Percentiles rank a stretch among this genome's conserved stretches.
These are phyloP conservation scores for Drosophila antonietae DNA, from an alignment of 2,888 invertebrate genomes.

Conservation along the genomic window DNA sequence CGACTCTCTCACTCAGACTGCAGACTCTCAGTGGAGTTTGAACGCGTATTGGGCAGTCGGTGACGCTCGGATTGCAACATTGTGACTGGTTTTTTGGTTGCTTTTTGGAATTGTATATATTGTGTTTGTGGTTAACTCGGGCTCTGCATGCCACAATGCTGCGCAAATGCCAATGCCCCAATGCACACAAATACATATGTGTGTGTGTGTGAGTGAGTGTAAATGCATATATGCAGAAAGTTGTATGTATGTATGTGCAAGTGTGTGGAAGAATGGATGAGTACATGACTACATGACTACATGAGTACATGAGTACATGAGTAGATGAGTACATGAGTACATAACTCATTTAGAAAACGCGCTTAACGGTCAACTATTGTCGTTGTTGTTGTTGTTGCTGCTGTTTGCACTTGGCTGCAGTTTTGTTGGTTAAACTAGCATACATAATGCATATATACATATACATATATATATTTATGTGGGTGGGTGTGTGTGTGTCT, in stretches of 20 bases:
- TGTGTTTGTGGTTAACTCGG: constrained; percentile 43
- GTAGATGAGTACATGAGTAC: constrained; percentile 38
- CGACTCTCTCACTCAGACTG: too few relatives aligned
- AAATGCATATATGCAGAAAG: constrained; percentile 8
- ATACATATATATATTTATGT: background rate
- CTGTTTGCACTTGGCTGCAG: constrained; percentile 25
- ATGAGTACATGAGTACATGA: constrained; percentile 9
- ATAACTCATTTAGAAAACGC: constrained; percentile 59
- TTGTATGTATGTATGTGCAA: background rate
- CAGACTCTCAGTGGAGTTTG: background rate
- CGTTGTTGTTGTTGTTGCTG: constrained; percentile 20
- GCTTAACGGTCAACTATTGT: constrained; percentile 39
- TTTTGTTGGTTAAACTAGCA: constrained; percentile 25
- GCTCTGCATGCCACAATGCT: constrained; percentile 55
- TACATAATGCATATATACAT: constrained; percentile 2
- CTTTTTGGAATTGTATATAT: constrained; percentile 23
- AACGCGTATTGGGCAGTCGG: background rate
- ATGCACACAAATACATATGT: constrained; percentile 35
- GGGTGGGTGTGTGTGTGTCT: background rate
- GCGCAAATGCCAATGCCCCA: constrained; percentile 59
- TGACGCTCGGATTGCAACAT: background rate
- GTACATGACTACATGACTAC: background rate
- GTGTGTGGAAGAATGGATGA: constrained; percentile 1
- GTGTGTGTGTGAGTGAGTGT: background rate
- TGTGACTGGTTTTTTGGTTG: constrained; percentile 7